A percentile compares a stretch with the other conserved stretches of the same genome.
phyloP scores from a whole-genome alignment of 2,888 invertebrate species.

The Cotesia congregata region DNA sequence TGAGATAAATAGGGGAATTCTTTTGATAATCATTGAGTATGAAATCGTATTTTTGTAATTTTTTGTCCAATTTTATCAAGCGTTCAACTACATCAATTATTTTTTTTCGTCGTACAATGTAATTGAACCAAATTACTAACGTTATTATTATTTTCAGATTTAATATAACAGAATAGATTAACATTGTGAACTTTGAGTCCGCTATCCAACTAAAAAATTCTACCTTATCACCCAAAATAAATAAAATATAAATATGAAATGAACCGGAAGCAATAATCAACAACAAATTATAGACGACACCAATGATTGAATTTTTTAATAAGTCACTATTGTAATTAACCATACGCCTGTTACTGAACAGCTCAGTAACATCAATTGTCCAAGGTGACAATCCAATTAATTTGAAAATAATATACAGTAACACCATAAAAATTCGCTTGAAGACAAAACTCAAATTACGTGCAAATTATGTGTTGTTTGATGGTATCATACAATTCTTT shows the following conservation, averaged over 20 bases:
- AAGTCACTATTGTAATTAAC: not conserved
- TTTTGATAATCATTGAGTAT: not conserved
- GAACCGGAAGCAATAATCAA: not conserved
- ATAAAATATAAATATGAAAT: not conserved
- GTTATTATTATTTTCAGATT: not conserved
- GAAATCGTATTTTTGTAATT: not conserved
- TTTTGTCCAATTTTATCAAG: not conserved
- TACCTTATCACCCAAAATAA: too few species aligned
- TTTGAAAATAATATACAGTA: not conserved
- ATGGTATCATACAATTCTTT: not conserved
- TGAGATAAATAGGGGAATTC: not conserved
- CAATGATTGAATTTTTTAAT: not conserved
- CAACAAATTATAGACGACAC: not conserved
- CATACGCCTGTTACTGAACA: not conserved
- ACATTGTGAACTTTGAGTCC: too few species aligned
- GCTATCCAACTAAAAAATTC: too few species aligned
- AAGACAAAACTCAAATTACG: not conserved
- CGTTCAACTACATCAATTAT: not conserved
- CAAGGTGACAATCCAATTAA: not conserved
- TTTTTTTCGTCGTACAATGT: not conserved
- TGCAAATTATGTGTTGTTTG: not conserved
- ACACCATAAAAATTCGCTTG: not conserved
- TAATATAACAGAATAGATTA: not conserved
- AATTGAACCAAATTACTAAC: not conserved
- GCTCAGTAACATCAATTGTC: not conserved